phyloP scores from a whole-genome alignment of 2,797 vertebrate genomes.

The Eurystomus glaucurus region DNA sequence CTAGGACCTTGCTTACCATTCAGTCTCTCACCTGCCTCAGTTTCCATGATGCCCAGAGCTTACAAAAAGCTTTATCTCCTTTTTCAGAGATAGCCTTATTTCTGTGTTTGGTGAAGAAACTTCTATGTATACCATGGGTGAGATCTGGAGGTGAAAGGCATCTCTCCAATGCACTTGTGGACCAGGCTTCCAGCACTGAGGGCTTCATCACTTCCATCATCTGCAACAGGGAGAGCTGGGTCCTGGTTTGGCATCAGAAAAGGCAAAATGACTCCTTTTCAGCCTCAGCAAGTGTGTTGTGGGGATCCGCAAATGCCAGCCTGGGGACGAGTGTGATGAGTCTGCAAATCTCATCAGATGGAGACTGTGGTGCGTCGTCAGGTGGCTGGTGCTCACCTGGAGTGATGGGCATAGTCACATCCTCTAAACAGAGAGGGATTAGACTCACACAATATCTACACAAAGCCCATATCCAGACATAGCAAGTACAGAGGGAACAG shows the following conservation, averaged over 20 bases:
- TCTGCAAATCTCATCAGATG: background rate
- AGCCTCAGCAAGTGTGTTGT: fast-evolving
- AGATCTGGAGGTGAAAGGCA: background rate
- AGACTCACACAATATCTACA: background rate
- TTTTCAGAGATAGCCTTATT: background rate
- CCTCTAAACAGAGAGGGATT: background rate
- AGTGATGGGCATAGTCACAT: background rate
- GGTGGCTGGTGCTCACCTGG: background rate
- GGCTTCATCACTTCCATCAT: background rate
- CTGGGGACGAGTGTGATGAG: background rate
- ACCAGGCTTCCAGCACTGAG: background rate
- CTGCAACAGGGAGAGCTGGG: background rate
- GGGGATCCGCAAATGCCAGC: background rate
- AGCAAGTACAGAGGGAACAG: background rate
- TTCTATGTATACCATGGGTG: background rate
- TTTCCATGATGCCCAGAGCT: background rate
- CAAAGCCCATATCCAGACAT: background rate
- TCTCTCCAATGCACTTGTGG: fast-evolving
- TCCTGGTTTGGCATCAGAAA: background rate
- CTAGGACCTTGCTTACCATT: background rate
- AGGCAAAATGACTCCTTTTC: background rate
- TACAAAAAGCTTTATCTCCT: background rate
- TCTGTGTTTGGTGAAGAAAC: background rate
- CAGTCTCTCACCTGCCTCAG: background rate
- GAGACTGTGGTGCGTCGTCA: background rate